Conservation (phyloP, 64 coral and sea anemone species). For the Montipora capricornis region DNA sequence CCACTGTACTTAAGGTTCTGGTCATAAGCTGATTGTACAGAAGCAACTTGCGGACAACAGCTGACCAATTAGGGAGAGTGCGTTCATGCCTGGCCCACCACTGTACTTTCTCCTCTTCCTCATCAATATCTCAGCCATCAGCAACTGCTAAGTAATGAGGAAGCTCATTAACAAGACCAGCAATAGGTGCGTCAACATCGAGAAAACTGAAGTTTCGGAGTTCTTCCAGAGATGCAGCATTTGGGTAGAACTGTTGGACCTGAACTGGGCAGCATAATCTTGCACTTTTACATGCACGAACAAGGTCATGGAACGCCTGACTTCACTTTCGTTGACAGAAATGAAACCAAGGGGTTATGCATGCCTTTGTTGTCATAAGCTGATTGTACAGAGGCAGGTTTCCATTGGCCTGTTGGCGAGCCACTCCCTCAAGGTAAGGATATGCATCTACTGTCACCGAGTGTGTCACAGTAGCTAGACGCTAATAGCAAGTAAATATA, state of each 20-base stretch:
- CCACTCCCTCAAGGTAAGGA: constrained; percentile 50
- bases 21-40: too few species aligned
- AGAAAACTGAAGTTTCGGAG: constrained; percentile 65
- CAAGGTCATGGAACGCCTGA: constrained; percentile 48
- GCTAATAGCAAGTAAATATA: constrained; percentile 66
- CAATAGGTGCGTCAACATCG: constrained; percentile 63
- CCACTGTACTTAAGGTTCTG: too few species aligned
- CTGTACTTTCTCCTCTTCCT: constrained; percentile 47
- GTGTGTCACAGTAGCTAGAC: constrained; percentile 46
- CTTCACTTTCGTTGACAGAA: constrained; percentile 62
- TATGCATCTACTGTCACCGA: constrained; percentile 46
- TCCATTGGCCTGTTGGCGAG: constrained; percentile 28
- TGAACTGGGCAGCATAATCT: constrained; percentile 74
- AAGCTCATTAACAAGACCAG: constrained; percentile 71
- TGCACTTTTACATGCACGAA: constrained; percentile 55
- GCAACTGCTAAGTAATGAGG: constrained; percentile 8
- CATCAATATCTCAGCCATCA: constrained; percentile 65
- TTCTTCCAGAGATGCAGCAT: constrained; percentile 53
- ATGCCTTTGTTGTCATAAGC: constrained; percentile 52
- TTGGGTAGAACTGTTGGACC: constrained; percentile 65
- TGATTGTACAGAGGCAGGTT: constrained; percentile 60
- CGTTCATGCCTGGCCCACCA: constrained; percentile 81
- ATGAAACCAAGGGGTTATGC: constrained; percentile 45
- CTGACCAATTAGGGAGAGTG: too few species aligned
- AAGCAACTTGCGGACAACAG: too few species aligned